These are phyloP conservation scores for Gyrodactylus bullatarudis DNA, from an alignment of 1,140 invertebrate species.

Conservation along the genomic window DNA sequence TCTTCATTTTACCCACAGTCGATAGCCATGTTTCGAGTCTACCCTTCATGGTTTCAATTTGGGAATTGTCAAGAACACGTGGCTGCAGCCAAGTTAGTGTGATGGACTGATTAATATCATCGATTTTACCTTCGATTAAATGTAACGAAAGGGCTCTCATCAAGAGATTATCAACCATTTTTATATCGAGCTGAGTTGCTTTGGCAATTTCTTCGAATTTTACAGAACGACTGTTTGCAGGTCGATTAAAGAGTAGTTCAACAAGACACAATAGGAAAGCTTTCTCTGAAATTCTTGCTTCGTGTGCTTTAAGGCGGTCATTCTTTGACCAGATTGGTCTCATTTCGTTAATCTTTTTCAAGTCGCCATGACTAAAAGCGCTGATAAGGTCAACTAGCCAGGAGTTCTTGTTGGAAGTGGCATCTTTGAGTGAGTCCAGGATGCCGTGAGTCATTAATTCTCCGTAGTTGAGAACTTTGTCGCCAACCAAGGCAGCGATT, in stretches of 20 bases:
- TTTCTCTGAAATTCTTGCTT: constrained; percentile 49
- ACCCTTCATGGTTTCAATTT: background rate
- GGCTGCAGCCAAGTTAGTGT: constrained; percentile 67
- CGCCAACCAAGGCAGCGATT: constrained; percentile 59
- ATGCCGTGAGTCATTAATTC: constrained; percentile 78
- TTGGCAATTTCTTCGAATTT: constrained; percentile 55
- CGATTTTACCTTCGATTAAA: constrained; percentile 63
- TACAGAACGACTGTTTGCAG: constrained; percentile 27
- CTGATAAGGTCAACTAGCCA: constrained; percentile 61
- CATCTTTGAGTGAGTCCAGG: constrained; percentile 37
- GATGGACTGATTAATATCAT: constrained; percentile 48
- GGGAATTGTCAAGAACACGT: constrained; percentile 26
- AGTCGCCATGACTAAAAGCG: constrained; percentile 65
- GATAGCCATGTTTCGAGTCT: background rate
- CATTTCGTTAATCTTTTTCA: constrained; percentile 44
- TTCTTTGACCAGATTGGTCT: constrained; percentile 43
- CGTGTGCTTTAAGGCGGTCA: constrained; percentile 47
- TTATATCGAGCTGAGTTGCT: constrained; percentile 40
- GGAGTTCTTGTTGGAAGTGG: constrained; percentile 38
- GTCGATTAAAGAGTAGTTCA: constrained; percentile 40
- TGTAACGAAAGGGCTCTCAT: constrained; percentile 91
- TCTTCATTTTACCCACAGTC: background rate
- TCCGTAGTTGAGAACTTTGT: constrained; percentile 82
- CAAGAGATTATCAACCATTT: constrained; percentile 47
- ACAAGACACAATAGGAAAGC: constrained; percentile 73